A percentile compares a stretch with the other conserved stretches of the same genome.
These are phyloP conservation scores for Cranoglanis bouderius DNA, from an alignment of 2,113 vertebrate species.

Conservation along the genomic window DNA sequence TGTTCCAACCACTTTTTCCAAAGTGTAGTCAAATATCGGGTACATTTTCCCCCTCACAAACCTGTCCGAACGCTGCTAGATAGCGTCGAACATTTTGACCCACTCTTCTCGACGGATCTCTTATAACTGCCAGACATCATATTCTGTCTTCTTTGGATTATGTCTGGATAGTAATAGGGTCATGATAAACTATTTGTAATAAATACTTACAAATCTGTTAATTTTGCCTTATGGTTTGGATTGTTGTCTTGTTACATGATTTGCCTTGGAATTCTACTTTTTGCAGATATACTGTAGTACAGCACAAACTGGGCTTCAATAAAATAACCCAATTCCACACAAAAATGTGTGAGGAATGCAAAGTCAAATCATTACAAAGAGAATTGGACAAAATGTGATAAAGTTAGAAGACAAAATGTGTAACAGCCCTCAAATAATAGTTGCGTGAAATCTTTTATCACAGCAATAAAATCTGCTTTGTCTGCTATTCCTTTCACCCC, in stretches of 20 bases:
- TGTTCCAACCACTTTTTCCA: background rate
- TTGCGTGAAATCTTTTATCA: too few relatives aligned
- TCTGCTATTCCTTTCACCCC: too few relatives aligned
- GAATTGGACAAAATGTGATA: too few relatives aligned
- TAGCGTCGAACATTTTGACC: background rate
- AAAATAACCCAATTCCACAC: background rate
- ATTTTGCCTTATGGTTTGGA: background rate
- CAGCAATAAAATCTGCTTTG: background rate
- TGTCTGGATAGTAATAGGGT: background rate
- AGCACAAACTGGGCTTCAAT: background rate
- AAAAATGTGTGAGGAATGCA: too few relatives aligned
- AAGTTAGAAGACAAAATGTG: too few relatives aligned
- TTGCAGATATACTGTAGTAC: background rate
- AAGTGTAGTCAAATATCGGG: background rate
- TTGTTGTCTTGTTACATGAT: background rate
- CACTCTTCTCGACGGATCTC: background rate
- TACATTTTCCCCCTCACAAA: background rate
- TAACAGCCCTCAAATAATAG: background rate
- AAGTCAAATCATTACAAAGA: background rate
- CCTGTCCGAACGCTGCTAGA: background rate
- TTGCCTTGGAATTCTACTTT: background rate
- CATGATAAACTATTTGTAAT: background rate
- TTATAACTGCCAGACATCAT: background rate
- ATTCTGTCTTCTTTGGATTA: background rate
- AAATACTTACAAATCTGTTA: background rate